Evolutionary conservation across 1,140 invertebrate genomes (phyloP).

Genomic region (Euwallacea fornicatus): DNA sequence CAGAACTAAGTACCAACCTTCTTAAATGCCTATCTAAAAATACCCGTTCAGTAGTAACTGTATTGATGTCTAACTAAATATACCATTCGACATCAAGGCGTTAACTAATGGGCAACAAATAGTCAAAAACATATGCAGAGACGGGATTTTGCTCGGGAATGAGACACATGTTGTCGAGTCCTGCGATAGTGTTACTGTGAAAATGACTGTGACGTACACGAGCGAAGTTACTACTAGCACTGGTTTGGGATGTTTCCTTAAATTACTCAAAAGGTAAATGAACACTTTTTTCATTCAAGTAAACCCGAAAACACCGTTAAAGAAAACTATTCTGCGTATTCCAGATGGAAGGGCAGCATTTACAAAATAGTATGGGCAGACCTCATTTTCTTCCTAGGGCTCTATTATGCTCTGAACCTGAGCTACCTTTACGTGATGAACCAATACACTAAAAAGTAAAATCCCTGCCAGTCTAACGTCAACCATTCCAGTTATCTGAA

Average conservation of each 20-base stretch:
- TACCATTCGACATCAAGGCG: too few relatives aligned
- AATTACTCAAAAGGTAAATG: constrained; percentile 39
- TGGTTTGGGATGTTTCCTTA: constrained; percentile 38
- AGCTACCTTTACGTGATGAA: constrained; percentile 62
- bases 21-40: too few relatives aligned
- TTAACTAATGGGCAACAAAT: too few relatives aligned
- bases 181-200: too few relatives aligned
- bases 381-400: constrained; percentile 62
- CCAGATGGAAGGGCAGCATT: constrained; percentile 72
- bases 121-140: too few relatives aligned
- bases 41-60: too few relatives aligned
- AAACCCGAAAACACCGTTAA: neutral
- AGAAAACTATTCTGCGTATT: constrained; percentile 43
- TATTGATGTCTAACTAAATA: too few relatives aligned
- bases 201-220: constrained; percentile 44
- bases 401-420: constrained; percentile 64
- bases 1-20: too few relatives aligned
- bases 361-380: constrained; percentile 76
- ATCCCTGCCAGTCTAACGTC: neutral
- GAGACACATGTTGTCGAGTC: too few relatives aligned
- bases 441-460: constrained; percentile 60
- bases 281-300: neutral
- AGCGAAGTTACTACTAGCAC: constrained; percentile 39
- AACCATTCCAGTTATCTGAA: constrained; percentile 19
- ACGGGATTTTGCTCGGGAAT: too few relatives aligned